These are phyloP conservation scores for Pseudomyrmex flavicornis DNA, from an alignment of 1,140 invertebrate species.

Conservation along the genomic window DNA sequence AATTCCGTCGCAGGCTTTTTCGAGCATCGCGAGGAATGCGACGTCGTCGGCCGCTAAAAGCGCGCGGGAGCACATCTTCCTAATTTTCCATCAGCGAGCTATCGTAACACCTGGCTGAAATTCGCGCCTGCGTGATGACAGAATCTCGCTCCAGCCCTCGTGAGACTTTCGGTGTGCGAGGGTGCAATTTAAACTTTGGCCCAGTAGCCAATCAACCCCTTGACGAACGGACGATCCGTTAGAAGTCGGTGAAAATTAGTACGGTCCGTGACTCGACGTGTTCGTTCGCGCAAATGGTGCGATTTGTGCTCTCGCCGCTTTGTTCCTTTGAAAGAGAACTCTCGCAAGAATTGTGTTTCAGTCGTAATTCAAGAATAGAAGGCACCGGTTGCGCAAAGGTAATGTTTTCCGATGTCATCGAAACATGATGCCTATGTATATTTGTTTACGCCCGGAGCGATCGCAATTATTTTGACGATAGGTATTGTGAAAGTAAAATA, in stretches of 20 bases:
- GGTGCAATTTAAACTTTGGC: slow-evolving; percentile 79
- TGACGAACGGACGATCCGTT: slow-evolving; percentile 52
- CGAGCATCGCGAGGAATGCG: slow-evolving; percentile 11
- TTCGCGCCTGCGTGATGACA: slow-evolving; percentile 77
- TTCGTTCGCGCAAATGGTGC: not conserved
- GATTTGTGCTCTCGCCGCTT: not conserved
- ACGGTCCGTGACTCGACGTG: not conserved
- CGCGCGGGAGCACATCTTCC: slow-evolving; percentile 1
- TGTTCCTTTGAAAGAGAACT: not conserved
- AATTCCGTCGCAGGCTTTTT: slow-evolving; percentile 17
- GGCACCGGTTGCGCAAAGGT: slow-evolving; percentile 38
- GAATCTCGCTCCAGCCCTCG: slow-evolving; percentile 60
- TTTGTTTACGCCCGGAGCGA: not conserved
- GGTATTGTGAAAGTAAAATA: too few relatives aligned
- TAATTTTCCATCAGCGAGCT: slow-evolving; percentile 58
- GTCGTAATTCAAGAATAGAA: slow-evolving; percentile 31
- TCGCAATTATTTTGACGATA: too few relatives aligned
- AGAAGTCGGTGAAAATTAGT: slow-evolving; percentile 12
- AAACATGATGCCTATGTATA: not conserved
- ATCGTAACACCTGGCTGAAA: slow-evolving; percentile 75
- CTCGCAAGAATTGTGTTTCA: not conserved
- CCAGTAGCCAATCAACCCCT: slow-evolving; percentile 77
- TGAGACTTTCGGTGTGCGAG: slow-evolving; percentile 69
- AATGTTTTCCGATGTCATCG: not conserved
- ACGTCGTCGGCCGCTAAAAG: slow-evolving; percentile 15